These are phyloP conservation scores for Linhomoeus sp. DNA, from an alignment of 2,888 invertebrate genomes.

Conservation along the genomic window DNA sequence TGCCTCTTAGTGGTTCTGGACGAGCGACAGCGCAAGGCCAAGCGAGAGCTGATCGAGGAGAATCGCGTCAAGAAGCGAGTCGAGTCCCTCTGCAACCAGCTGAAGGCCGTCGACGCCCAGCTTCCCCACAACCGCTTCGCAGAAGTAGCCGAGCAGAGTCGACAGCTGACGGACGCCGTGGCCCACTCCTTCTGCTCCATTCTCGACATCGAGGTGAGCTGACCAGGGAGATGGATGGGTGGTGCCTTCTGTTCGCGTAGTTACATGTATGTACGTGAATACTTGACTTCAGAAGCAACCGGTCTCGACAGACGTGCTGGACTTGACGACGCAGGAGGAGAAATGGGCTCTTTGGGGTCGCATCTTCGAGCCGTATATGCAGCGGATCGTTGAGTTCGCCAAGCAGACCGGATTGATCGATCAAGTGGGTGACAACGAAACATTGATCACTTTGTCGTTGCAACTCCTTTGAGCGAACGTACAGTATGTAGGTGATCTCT, in stretches of 20 bases:
- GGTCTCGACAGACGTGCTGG: too few relatives aligned
- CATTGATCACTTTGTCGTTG: too few relatives aligned
- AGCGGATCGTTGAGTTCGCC: background rate
- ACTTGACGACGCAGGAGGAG: too few relatives aligned
- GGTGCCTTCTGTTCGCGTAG: too few relatives aligned
- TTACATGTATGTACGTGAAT: too few relatives aligned
- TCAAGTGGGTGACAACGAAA: background rate
- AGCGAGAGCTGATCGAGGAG: constrained; percentile 31
- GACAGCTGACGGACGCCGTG: background rate
- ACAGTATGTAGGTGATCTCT: too few relatives aligned
- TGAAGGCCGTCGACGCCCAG: background rate
- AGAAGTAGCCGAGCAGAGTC: background rate
- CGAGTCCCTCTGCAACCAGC: constrained; percentile 10
- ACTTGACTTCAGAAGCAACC: too few relatives aligned
- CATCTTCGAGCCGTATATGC: background rate
- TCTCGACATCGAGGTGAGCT: constrained; percentile 5
- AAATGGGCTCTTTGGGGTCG: background rate
- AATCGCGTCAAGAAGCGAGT: constrained; percentile 25
- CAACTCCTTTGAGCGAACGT: too few relatives aligned
- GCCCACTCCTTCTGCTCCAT: constrained; percentile 3
- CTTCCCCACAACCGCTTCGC: background rate
- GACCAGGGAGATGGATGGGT: too few relatives aligned
- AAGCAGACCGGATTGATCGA: background rate
- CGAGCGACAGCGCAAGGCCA: constrained; percentile 30
- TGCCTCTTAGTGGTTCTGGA: constrained; percentile 30